Conservation (phyloP, 1,140 invertebrate species). For the Meteorus sp. region DNA sequence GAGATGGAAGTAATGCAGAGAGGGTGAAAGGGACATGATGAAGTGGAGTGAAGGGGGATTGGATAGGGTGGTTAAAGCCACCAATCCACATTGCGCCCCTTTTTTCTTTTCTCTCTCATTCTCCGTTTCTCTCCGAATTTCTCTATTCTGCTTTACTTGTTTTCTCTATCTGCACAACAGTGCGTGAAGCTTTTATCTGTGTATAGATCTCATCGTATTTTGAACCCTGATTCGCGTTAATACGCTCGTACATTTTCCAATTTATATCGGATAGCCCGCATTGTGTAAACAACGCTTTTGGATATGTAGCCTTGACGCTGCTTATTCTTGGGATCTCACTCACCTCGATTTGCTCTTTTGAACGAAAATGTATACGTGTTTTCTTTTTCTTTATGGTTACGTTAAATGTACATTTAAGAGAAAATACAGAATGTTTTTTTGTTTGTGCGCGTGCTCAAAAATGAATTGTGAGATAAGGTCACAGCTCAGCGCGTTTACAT, state of each 20-base stretch:
- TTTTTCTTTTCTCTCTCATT: background rate
- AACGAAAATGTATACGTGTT: background rate
- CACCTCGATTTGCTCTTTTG: slow-evolving; percentile 21
- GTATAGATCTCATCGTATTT: background rate
- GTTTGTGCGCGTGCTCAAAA: background rate
- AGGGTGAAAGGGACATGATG: background rate
- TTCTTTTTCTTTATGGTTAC: too few species aligned
- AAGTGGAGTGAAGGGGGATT: too few species aligned
- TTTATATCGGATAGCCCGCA: too few species aligned
- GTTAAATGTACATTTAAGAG: background rate
- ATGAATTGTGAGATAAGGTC: background rate
- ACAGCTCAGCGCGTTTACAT: too few species aligned
- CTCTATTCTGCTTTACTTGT: too few species aligned
- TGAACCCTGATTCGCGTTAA: background rate
- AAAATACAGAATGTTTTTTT: too few species aligned
- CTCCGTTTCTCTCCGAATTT: background rate
- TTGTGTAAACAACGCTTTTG: slow-evolving; percentile 7
- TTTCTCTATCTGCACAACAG: too few species aligned
- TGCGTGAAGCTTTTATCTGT: too few species aligned
- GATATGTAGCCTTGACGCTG: slow-evolving; percentile 13
- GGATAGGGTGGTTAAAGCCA: slow-evolving; percentile 9
- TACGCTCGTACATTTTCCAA: background rate
- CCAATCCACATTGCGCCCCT: background rate
- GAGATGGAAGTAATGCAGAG: slow-evolving; percentile 6
- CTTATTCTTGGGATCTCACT: slow-evolving; percentile 21